These are phyloP conservation scores for Montipora capitata DNA, from an alignment of 92 coral and sea anemone species.

Conservation along the genomic window DNA sequence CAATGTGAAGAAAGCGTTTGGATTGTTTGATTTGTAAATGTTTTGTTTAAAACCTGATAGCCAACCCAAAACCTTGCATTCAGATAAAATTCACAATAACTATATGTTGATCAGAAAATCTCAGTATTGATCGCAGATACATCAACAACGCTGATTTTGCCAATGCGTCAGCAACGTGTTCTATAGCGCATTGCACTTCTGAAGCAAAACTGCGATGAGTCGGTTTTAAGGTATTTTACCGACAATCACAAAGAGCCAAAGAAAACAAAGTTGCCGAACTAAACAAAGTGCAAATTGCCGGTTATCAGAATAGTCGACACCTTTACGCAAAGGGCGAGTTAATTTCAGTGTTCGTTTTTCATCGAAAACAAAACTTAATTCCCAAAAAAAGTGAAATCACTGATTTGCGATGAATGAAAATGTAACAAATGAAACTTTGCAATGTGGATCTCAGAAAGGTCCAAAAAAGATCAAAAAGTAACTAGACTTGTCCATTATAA, in stretches of 20 bases:
- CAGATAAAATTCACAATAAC: not conserved
- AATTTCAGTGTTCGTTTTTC: slow-evolving; percentile 10
- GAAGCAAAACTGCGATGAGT: too few relatives aligned
- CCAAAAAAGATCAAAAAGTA: too few relatives aligned
- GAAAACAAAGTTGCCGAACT: not conserved
- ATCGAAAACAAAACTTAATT: not conserved
- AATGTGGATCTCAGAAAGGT: too few relatives aligned
- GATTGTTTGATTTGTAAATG: slow-evolving; percentile 22
- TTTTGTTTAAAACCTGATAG: not conserved
- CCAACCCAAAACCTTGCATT: not conserved
- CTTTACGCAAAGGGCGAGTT: not conserved
- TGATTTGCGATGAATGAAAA: slow-evolving; percentile 22
- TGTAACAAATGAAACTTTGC: slow-evolving; percentile 4
- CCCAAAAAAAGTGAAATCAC: not conserved
- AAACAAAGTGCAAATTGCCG: not conserved
- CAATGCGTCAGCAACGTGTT: too few relatives aligned
- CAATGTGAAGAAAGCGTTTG: not conserved
- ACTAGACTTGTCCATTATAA: too few relatives aligned
- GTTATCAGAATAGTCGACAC: not conserved
- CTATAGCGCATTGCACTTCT: too few relatives aligned
- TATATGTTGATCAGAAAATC: too few relatives aligned
- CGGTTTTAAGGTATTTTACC: too few relatives aligned
- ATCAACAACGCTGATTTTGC: not conserved
- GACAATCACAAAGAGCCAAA: not conserved
- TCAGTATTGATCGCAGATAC: not conserved